Evolutionary conservation across 1,140 invertebrate genomes (phyloP), one percentile per base, ranked within the genome.

Genomic region (Nephotettix cincticeps): DNA sequence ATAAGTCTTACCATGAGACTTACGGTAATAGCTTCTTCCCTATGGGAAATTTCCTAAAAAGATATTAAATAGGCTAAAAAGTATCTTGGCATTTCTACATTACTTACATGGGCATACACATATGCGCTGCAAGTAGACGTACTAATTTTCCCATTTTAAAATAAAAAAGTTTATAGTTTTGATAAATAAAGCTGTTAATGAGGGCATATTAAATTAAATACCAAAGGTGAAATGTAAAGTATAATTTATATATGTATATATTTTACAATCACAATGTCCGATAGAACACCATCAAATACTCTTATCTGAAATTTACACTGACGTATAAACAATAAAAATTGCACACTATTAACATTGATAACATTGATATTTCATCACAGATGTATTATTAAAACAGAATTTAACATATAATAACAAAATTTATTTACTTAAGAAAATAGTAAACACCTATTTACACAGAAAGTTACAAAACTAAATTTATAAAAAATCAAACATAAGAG

Each of bases 321-420:
- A 67, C 13, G 64, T 67, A 67, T 67, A 67, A 67, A 67, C 64
- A 67, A 67, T 67, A 67, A 23, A 67, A 67, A 67, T 67, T 67
- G 64, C 64, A 67, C 64, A 67, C 64, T 67, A 67, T 67, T 45
- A 67, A 67, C 64, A 67, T 67, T 36, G 23, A 67, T 67, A 67
- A 67, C 64, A 67, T 43, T 67, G 40, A 67, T 30, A 64, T 64
- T 67, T 67, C 64, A 67, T 67, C 64, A 67, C 64, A 67, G 64
- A 23, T 67, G 43, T 67, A 45, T 67, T 45, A 23, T 45, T 25
- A 61, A 61, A 61, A 25, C 2, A 61, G 23, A 61, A 61, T 11
- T 54, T n/a, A 54, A 54, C 47, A 54, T 54, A 54, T 54, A 27
- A 28, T 61, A 61, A 61, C 25, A 61, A 61, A 11, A 61, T 11